phyloP scores from a whole-genome alignment of 1,140 invertebrate species.

The Argopecten irradians region DNA sequence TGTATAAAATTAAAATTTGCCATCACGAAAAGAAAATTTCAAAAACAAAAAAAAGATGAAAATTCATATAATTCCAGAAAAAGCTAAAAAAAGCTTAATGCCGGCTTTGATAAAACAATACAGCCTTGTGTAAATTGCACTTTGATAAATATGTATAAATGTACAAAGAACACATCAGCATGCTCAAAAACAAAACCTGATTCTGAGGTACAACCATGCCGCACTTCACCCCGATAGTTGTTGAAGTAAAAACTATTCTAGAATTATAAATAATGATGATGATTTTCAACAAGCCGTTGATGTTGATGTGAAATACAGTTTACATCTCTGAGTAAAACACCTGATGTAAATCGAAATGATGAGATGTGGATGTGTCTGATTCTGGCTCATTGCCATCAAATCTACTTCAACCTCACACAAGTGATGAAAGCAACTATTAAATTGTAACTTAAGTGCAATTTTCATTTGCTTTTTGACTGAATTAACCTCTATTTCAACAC shows the following conservation, averaged over 20 bases:
- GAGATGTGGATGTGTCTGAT: background rate
- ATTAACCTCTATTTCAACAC: background rate
- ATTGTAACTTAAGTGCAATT: constrained; percentile 17
- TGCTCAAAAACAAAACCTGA: background rate
- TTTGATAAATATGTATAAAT: too few species aligned
- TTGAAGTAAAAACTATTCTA: background rate
- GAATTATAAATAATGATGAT: background rate
- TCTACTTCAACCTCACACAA: background rate
- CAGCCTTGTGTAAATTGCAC: too few species aligned
- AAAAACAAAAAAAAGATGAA: too few species aligned
- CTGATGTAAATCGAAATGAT: constrained; percentile 12
- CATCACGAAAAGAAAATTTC: too few species aligned
- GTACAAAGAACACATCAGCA: background rate
- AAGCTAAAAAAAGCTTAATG: too few species aligned
- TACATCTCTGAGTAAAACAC: background rate
- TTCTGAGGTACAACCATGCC: background rate
- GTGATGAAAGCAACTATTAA: constrained; percentile 18
- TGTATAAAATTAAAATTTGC: too few species aligned
- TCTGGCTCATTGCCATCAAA: background rate
- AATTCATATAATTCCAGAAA: too few species aligned
- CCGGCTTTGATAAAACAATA: too few species aligned
- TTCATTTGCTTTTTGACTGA: background rate
- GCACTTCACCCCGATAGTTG: background rate
- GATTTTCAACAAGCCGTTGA: background rate
- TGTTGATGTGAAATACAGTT: background rate